phyloP scores from a whole-genome alignment of 2,888 invertebrate species.

The Tridacna gigas region DNA sequence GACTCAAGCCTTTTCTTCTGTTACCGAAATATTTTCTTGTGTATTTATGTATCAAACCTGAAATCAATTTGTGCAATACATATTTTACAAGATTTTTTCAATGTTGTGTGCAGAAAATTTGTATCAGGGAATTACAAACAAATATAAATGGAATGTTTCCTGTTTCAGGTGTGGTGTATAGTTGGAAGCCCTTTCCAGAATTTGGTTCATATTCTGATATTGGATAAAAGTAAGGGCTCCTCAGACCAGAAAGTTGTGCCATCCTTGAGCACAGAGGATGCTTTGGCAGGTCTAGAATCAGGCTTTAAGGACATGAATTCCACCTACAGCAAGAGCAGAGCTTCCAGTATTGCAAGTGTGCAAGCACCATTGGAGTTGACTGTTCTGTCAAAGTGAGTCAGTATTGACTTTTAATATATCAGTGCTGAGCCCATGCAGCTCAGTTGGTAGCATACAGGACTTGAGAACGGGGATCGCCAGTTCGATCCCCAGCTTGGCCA shows the following conservation, averaged over 20 bases:
- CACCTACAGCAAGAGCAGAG: conserved; percentile 2
- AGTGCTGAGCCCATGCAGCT: too few species aligned
- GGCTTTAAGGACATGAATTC: conserved; percentile 13
- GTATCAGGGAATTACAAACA: too few species aligned
- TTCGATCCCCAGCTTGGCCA: too few species aligned
- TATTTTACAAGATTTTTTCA: too few species aligned
- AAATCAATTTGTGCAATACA: too few species aligned
- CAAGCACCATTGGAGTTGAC: conserved; percentile 41
- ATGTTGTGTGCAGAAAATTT: too few species aligned
- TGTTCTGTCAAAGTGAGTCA: conserved; percentile 41
- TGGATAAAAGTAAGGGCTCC: conserved; percentile 30
- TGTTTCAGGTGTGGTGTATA: conserved; percentile 72
- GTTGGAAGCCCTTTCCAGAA: conserved; percentile 77
- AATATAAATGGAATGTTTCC: not conserved
- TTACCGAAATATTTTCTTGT: too few species aligned
- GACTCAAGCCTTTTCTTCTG: too few species aligned
- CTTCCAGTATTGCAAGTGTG: conserved; percentile 35
- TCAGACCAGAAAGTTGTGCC: not conserved
- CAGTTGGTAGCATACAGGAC: too few species aligned
- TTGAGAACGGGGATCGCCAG: too few species aligned
- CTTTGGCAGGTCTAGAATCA: conserved; percentile 16
- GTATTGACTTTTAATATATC: not conserved
- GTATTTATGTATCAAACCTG: too few species aligned
- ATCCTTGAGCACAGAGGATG: conserved; percentile 13
- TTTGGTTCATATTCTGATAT: conserved; percentile 70